Conservation (phyloP, 2,888 invertebrate species). For the Agriopis marginaria region DNA sequence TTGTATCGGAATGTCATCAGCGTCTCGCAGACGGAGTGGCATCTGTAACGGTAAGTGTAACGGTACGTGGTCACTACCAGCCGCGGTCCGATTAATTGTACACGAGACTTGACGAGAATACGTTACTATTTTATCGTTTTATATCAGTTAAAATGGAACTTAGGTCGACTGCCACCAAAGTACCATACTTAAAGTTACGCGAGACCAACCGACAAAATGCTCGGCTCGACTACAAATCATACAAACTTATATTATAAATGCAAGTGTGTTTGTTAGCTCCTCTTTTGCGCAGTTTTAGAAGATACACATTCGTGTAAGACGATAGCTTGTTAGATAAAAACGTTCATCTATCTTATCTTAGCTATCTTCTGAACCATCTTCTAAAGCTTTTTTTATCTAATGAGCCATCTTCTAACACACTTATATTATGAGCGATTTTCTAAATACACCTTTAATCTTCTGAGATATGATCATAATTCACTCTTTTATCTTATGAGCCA, state of each 20-base stretch:
- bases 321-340: no score
- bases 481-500: no score
- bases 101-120: constrained; percentile 33
- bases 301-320: no score
- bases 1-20: constrained; percentile 25
- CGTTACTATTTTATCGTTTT: neutral
- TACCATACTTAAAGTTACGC: no score
- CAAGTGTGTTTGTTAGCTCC: no score
- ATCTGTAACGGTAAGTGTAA: constrained; percentile 42
- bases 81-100: constrained; percentile 41
- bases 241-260: no score
- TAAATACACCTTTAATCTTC: neutral
- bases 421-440: neutral
- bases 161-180: neutral
- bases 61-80: constrained; percentile 38
- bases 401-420: neutral
- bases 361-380: neutral
- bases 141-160: neutral
- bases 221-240: no score
- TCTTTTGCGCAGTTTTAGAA: no score
- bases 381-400: no score
- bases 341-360: no score
- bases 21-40: constrained; percentile 39
- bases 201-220: no score
- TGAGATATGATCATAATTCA: no score